These are phyloP conservation scores for Leptoclinus maculatus DNA, from an alignment of 2,797 vertebrate species.

Conservation along the genomic window DNA sequence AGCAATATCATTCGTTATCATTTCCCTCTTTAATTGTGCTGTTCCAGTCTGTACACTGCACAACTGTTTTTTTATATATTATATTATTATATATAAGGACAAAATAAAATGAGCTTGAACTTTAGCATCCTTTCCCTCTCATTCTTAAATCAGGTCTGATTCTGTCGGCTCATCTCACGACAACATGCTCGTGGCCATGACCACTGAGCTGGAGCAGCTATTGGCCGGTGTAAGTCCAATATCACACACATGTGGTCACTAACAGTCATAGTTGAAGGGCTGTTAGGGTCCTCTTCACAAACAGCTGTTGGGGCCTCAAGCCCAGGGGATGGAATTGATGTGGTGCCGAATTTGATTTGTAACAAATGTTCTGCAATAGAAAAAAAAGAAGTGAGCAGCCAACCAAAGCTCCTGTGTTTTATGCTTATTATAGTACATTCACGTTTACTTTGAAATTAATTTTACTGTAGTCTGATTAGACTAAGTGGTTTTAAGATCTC, in stretches of 20 bases:
- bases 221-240: slow-evolving; percentile 87
- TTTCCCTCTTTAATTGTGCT: not conserved
- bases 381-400: not conserved
- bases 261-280: not conserved
- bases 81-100: too few relatives aligned
- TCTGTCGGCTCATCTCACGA: slow-evolving; percentile 92
- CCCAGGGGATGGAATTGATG: not conserved
- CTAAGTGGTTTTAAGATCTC: not conserved
- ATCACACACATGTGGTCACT: not conserved
- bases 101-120: not conserved
- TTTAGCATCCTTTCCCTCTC: not conserved
- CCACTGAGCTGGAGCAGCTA: slow-evolving; percentile 94
- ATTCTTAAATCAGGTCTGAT: slow-evolving; percentile 84
- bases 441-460: not conserved
- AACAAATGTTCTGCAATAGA: not conserved
- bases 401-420: not conserved
- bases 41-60: not conserved
- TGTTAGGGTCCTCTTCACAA: not conserved
- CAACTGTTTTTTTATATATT: not conserved
- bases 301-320: not conserved
- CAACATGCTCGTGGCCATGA: slow-evolving; percentile 95
- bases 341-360: not conserved
- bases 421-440: not conserved
- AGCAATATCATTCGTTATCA: not conserved
- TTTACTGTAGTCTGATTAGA: not conserved